Percentiles rank a stretch among this genome's conserved stretches.
Evolutionary conservation across 2,888 invertebrate species (phyloP).

Genomic region (Tipula lateralis): DNA sequence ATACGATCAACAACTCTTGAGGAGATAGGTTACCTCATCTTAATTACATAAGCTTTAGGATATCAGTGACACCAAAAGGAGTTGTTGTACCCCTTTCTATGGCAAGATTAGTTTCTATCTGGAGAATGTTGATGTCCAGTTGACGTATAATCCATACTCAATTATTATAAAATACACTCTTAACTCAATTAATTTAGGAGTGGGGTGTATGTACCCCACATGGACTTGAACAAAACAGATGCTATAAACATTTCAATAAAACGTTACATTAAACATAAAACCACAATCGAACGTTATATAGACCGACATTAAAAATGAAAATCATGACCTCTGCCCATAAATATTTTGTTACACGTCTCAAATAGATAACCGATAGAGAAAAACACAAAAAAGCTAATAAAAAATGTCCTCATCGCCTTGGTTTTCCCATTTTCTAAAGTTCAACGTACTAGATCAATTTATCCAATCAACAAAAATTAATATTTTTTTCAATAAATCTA

Average conservation of each 20-base stretch:
- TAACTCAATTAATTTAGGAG: too few species aligned
- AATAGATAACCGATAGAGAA: background rate
- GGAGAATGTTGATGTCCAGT: too few species aligned
- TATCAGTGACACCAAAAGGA: too few species aligned
- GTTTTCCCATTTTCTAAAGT: background rate
- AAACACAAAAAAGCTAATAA: background rate
- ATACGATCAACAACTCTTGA: too few species aligned
- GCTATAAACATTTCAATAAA: background rate
- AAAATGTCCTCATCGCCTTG: background rate
- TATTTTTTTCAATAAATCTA: background rate
- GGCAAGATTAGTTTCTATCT: too few species aligned
- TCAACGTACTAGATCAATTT: background rate
- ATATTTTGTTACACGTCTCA: background rate
- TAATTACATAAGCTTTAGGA: too few species aligned
- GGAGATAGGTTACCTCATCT: too few species aligned
- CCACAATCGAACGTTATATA: background rate
- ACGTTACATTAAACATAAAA: background rate
- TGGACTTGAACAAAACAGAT: background rate
- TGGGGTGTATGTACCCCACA: too few species aligned
- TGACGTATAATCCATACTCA: too few species aligned
- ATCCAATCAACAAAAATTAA: background rate
- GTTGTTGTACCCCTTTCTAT: too few species aligned
- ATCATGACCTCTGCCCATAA: background rate
- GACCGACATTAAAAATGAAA: background rate
- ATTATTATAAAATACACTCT: too few species aligned